Percentiles rank a stretch among this genome's conserved stretches.
Evolutionary conservation across 2,888 invertebrate species (phyloP).

Genomic region (Camponotus fellah): DNA sequence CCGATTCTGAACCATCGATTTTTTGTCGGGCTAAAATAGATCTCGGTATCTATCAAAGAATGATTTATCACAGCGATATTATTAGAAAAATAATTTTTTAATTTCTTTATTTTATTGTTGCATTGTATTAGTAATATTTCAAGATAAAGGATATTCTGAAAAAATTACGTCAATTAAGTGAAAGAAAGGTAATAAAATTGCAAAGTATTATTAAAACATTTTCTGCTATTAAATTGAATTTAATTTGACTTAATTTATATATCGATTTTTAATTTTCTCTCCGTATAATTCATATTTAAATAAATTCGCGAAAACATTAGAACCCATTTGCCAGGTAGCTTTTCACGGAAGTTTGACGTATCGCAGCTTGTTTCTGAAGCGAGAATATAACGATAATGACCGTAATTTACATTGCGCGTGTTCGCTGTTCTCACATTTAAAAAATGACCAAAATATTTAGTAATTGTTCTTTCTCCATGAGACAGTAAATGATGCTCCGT

Average conservation of each 20-base stretch:
- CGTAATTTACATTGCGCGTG: conserved; percentile 17
- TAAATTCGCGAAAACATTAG: conserved; percentile 1
- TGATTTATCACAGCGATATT: not conserved
- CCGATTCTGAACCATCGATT: conserved; percentile 54
- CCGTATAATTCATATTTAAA: not conserved
- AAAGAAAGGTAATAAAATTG: not conserved
- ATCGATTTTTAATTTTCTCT: not conserved
- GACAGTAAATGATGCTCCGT: conserved; percentile 45
- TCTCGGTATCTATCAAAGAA: not conserved
- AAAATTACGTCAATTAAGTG: not conserved
- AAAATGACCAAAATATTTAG: conserved; percentile 15
- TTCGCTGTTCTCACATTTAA: conserved; percentile 30
- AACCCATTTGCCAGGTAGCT: not conserved
- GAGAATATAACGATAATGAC: conserved; percentile 8
- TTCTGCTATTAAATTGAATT: not conserved
- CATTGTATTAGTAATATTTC: not conserved
- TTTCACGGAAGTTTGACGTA: not conserved
- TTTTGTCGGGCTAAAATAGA: conserved; percentile 15
- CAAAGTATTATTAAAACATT: not conserved
- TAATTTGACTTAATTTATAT: not conserved
- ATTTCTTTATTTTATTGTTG: not conserved
- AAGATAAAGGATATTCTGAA: not conserved
- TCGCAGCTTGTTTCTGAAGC: not conserved
- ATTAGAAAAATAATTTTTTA: not conserved
- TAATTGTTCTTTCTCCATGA: conserved; percentile 41